These are phyloP conservation scores for Cichladusa arquata DNA, from an alignment of 2,113 vertebrate species.

Conservation along the genomic window DNA sequence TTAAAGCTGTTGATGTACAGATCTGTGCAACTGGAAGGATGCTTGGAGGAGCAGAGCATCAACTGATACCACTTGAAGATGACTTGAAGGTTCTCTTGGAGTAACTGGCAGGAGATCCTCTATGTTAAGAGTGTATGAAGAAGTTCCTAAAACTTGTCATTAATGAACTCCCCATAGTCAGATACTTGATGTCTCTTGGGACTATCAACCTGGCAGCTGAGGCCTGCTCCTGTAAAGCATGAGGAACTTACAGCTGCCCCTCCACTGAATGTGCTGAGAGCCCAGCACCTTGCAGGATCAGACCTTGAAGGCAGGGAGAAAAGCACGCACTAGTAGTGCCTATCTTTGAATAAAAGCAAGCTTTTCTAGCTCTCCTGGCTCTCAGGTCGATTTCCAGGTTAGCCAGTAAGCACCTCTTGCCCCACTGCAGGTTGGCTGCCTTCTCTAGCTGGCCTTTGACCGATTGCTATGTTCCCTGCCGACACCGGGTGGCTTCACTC, in stretches of 20 bases:
- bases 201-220: neutral
- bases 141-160: neutral
- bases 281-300: neutral
- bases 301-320: neutral
- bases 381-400: neutral
- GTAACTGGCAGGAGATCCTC: neutral
- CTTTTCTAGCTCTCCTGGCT: neutral
- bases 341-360: neutral
- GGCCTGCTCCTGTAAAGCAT: fast-evolving
- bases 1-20: neutral
- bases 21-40: neutral
- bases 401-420: neutral
- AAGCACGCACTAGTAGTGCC: too few relatives aligned
- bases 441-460: neutral
- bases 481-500: neutral
- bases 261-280: fast-evolving
- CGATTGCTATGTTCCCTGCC: fast-evolving
- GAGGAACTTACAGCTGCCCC: fast-evolving
- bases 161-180: neutral
- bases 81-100: neutral
- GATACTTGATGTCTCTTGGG: neutral
- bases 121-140: neutral
- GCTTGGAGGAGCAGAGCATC: neutral
- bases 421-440: neutral
- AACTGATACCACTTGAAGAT: neutral